Evolutionary conservation across 2,113 vertebrate genomes (phyloP).

Genomic region (Hirundichthys speculiger): DNA sequence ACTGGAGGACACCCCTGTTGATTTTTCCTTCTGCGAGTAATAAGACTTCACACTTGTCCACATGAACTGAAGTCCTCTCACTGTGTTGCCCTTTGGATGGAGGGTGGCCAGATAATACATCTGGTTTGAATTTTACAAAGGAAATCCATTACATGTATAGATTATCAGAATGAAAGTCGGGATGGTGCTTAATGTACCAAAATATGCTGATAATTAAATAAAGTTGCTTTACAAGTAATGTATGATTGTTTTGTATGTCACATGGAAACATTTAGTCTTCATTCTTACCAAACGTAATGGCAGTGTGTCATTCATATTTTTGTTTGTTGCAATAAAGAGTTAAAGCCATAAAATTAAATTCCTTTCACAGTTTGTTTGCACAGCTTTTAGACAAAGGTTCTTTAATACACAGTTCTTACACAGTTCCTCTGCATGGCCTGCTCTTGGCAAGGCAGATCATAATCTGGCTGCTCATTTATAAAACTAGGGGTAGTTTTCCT

Average conservation of each 20-base stretch:
- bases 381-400: no score
- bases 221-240: slow-evolving; percentile 64
- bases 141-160: slow-evolving; percentile 9
- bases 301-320: no score
- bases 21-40: slow-evolving; percentile 19
- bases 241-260: background rate
- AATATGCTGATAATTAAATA: slow-evolving; percentile 61
- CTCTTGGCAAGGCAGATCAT: no score
- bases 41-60: slow-evolving; percentile 12
- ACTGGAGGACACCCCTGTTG: slow-evolving; percentile 1
- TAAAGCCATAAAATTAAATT: no score
- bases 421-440: no score
- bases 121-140: slow-evolving; percentile 36
- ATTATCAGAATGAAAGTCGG: slow-evolving; percentile 29
- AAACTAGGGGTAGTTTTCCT: no score
- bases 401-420: no score
- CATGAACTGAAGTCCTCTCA: slow-evolving; percentile 7
- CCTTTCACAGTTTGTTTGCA: no score
- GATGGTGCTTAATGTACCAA: slow-evolving; percentile 35
- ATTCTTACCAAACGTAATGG: no score
- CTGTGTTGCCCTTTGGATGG: slow-evolving; percentile 4
- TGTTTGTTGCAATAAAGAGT: no score
- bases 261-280: no score
- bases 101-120: background rate
- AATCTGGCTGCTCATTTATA: no score